Evolutionary conservation across 2,888 invertebrate species (phyloP).

Genomic region (Ganaspis brasiliensis): DNA sequence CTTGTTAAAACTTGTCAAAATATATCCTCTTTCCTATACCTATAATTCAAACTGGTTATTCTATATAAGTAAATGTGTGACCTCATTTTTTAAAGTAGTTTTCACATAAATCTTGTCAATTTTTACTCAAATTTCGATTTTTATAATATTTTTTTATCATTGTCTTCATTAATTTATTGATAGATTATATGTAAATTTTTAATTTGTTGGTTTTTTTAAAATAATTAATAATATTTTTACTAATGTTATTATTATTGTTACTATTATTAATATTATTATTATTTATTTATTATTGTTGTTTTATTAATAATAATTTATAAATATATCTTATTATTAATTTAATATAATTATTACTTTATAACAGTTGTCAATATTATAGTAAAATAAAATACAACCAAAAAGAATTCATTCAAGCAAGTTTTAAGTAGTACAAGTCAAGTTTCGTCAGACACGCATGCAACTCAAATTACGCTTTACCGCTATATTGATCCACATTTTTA

Average conservation of each 20-base stretch:
- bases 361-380: too few relatives aligned
- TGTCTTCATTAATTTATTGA: too few relatives aligned
- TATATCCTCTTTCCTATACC: constrained; percentile 11
- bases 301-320: too few relatives aligned
- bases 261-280: too few relatives aligned
- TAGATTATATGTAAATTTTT: too few relatives aligned
- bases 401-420: constrained; percentile 35
- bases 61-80: constrained; percentile 1
- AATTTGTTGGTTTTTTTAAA: too few relatives aligned
- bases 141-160: too few relatives aligned
- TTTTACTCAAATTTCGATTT: constrained; percentile 21
- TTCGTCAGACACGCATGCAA: constrained; percentile 51
- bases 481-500: not conserved
- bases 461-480: not conserved
- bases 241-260: too few relatives aligned
- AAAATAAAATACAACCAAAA: constrained; percentile 1
- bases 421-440: constrained; percentile 59
- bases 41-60: constrained; percentile 9
- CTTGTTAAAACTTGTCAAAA: constrained; percentile 2
- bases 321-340: too few relatives aligned
- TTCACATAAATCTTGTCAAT: not conserved
- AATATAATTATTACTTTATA: too few relatives aligned
- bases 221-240: too few relatives aligned
- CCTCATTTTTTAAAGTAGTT: constrained; percentile 42
- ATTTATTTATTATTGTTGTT: too few relatives aligned